These are phyloP conservation scores for Hirundichthys speculiger DNA, from an alignment of 2,113 vertebrate species.

Conservation along the genomic window DNA sequence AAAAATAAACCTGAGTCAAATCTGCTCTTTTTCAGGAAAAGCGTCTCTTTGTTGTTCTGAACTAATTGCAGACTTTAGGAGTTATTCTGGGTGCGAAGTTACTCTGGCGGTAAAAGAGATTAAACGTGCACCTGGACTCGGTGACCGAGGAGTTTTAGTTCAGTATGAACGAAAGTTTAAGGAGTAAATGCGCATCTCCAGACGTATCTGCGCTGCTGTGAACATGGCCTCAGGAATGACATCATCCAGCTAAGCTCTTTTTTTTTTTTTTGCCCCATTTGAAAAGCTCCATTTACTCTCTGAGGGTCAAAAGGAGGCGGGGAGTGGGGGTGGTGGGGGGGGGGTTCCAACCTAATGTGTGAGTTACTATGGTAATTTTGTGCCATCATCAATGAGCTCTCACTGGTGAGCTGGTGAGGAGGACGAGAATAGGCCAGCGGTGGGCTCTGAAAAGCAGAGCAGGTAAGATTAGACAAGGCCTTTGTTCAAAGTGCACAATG, in stretches of 20 bases:
- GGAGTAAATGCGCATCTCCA: too few relatives aligned
- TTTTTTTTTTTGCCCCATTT: conserved; percentile 75
- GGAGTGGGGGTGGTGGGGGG: not conserved
- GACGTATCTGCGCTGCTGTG: not conserved
- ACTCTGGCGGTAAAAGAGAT: too few relatives aligned
- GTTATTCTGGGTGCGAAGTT: too few relatives aligned
- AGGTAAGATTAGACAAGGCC: conserved; percentile 96
- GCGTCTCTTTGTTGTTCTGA: too few relatives aligned
- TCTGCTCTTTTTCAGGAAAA: too few relatives aligned
- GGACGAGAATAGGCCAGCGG: conserved; percentile 92
- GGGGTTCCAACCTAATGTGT: conserved; percentile 82
- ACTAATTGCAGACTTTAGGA: too few relatives aligned
- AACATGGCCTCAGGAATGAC: conserved; percentile 40
- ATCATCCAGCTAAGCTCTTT: conserved; percentile 36
- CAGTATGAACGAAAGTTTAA: not conserved
- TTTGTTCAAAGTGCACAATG: conserved; percentile 98
- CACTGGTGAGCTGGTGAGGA: conserved; percentile 89
- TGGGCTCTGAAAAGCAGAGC: conserved; percentile 93
- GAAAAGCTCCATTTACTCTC: conserved; percentile 80
- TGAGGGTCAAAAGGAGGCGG: conserved; percentile 64
- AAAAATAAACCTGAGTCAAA: too few relatives aligned
- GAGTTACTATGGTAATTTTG: conserved; percentile 99
- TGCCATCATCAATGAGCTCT: conserved; percentile 91
- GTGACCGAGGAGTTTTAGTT: too few relatives aligned
- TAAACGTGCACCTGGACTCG: too few relatives aligned